phyloP scores from a whole-genome alignment of 2,113 vertebrate genomes.

The Morone saxatilis region DNA sequence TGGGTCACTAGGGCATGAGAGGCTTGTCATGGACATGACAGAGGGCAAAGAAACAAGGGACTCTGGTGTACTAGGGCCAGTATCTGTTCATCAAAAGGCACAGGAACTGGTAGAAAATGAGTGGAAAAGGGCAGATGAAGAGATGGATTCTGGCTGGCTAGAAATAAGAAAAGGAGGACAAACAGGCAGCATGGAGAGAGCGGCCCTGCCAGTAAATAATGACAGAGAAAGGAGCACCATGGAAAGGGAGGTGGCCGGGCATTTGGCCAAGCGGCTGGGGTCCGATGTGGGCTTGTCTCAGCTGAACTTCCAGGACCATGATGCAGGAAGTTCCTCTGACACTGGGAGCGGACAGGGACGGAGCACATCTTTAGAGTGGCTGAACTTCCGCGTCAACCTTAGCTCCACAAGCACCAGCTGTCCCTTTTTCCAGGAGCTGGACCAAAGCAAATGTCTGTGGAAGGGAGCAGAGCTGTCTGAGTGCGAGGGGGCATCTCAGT shows the following conservation, averaged over 20 bases:
- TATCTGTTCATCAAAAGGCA: conserved; percentile 40
- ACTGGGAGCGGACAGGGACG: conserved; percentile 68
- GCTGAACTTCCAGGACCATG: conserved; percentile 13
- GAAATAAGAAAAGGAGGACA: not conserved
- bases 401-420: conserved; percentile 83
- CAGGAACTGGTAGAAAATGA: conserved; percentile 52
- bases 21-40: conserved; percentile 13
- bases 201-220: not conserved
- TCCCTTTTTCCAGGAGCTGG: conserved; percentile 88
- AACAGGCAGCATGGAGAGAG: conserved; percentile 7
- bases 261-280: conserved; percentile 86
- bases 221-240: conserved; percentile 81
- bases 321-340: conserved; percentile 24
- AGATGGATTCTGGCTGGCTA: not conserved
- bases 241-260: conserved; percentile 89
- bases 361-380: conserved; percentile 83
- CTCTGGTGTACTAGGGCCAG: conserved; percentile 17
- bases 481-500: conserved; percentile 80
- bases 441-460: conserved; percentile 64
- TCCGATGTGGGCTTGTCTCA: conserved; percentile 75
- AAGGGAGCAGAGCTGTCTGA: conserved; percentile 77
- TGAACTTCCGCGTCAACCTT: conserved; percentile 77
- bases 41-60: conserved; percentile 19
- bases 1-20: conserved; percentile 25
- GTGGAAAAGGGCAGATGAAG: conserved; percentile 73